phyloP scores from a whole-genome alignment of 1,140 invertebrate species.

The Pachypeltis micranthus region DNA sequence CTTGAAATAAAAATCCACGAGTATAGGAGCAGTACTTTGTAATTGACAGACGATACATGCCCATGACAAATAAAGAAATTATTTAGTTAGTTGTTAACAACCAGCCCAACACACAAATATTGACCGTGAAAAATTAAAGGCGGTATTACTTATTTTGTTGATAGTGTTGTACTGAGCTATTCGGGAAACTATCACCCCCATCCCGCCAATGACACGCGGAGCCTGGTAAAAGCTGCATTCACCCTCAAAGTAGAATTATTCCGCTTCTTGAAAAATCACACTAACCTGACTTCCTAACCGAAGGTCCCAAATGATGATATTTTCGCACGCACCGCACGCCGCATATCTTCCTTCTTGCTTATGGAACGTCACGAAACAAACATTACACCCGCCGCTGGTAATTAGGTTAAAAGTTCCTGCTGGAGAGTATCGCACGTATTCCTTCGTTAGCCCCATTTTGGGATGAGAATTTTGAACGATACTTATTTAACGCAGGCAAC shows the following conservation, averaged over 20 bases:
- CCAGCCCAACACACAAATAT: background rate
- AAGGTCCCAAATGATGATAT: slow-evolving; percentile 89
- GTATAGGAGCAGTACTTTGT: no score
- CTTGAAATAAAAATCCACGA: slow-evolving; percentile 35
- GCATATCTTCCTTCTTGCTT: slow-evolving; percentile 67
- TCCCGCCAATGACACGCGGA: no score
- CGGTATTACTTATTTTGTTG: no score
- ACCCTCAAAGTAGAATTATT: no score
- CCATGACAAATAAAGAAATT: no score
- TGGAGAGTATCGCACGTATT: slow-evolving; percentile 82
- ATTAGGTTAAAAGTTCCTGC: slow-evolving; percentile 78
- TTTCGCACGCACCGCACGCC: slow-evolving; percentile 80
- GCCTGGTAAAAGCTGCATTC: no score
- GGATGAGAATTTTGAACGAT: no score
- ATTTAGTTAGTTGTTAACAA: no score
- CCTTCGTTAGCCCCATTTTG: slow-evolving; percentile 90
- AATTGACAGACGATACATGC: no score
- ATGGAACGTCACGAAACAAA: slow-evolving; percentile 61
- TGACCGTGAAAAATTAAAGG: background rate
- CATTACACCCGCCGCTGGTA: slow-evolving; percentile 62
- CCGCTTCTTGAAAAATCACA: background rate
- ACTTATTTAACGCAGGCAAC: no score
- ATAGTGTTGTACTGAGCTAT: no score
- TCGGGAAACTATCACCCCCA: no score
- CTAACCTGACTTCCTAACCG: slow-evolving; percentile 74